These are phyloP conservation scores for Sinocyclocheilus rhinocerous DNA, from an alignment of 2,113 vertebrate species.

Conservation along the genomic window DNA sequence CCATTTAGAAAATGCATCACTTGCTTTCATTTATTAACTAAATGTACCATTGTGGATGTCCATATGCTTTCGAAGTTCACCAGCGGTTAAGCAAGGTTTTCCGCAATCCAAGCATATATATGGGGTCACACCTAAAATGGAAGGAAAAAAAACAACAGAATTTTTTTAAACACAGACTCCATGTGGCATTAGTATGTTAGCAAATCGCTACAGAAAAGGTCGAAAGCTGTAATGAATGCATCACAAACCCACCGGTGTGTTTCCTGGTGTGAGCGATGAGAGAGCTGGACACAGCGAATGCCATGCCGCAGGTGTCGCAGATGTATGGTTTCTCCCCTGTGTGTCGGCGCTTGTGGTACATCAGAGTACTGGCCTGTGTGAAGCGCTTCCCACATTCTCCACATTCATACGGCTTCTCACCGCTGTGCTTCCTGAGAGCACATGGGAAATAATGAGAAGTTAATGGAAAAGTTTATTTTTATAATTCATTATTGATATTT, in stretches of 20 bases:
- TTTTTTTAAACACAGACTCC: background rate
- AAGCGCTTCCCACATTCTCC: slow-evolving; percentile 93
- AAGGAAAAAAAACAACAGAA: background rate
- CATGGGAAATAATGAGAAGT: no score
- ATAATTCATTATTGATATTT: background rate
- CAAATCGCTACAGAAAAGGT: background rate
- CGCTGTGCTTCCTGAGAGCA: slow-evolving; percentile 88
- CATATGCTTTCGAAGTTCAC: slow-evolving; percentile 96
- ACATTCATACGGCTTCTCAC: slow-evolving; percentile 97
- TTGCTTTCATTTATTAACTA: background rate
- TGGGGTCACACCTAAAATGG: slow-evolving; percentile 77
- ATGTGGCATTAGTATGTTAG: background rate
- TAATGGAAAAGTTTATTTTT: background rate
- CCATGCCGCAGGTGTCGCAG: slow-evolving; percentile 95
- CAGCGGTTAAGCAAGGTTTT: slow-evolving; percentile 90
- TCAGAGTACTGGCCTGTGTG: slow-evolving; percentile 95
- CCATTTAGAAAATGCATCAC: background rate
- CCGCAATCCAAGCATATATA: slow-evolving; percentile 89
- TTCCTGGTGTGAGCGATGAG: slow-evolving; percentile 96
- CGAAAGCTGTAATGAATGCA: background rate
- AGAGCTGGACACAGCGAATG: slow-evolving; percentile 96
- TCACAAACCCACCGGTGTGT: slow-evolving; percentile 83
- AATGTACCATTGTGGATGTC: slow-evolving; percentile 88
- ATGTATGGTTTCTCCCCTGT: slow-evolving; percentile 97
- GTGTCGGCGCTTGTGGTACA: slow-evolving; percentile 94